Percentiles rank a stretch among this genome's conserved stretches.
Conservation (phyloP, 2,888 invertebrate species). For the Drosophila subquinaria region DNA sequence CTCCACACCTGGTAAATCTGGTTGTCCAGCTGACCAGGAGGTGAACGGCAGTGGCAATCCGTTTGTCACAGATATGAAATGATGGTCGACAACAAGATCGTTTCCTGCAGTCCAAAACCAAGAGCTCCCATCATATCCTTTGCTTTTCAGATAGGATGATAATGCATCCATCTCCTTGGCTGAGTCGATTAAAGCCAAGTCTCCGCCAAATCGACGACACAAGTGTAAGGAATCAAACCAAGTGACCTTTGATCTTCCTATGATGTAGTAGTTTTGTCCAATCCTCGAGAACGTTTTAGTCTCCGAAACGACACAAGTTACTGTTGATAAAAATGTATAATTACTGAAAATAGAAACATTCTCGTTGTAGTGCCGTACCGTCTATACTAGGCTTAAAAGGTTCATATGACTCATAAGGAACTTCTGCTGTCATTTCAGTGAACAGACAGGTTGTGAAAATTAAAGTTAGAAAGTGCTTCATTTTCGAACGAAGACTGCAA, state of each 20-base stretch:
- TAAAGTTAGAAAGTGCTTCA: slow-evolving; percentile 9
- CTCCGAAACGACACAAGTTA: slow-evolving; percentile 3
- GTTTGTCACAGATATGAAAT: neutral
- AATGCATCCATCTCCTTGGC: neutral
- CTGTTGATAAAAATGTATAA: slow-evolving; percentile 2
- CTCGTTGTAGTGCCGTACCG: neutral
- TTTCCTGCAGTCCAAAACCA: slow-evolving; percentile 44
- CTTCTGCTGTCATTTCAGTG: neutral
- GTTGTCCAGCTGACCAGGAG: slow-evolving; percentile 14
- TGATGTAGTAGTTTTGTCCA: slow-evolving; percentile 17
- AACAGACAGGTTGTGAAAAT: neutral
- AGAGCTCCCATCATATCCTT: neutral
- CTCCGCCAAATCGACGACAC: slow-evolving; percentile 34
- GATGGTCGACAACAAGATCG: neutral
- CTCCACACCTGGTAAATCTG: slow-evolving; percentile 28
- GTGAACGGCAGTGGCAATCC: slow-evolving; percentile 25
- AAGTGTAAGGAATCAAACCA: slow-evolving; percentile 25
- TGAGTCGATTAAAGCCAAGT: slow-evolving; percentile 31
- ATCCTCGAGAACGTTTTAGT: slow-evolving; percentile 2
- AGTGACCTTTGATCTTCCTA: neutral
- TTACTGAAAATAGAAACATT: neutral
- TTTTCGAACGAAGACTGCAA: neutral
- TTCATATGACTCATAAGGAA: too few relatives aligned
- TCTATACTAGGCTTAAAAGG: neutral
- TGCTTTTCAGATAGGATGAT: slow-evolving; percentile 9